Conservation (phyloP, 2,797 vertebrate genomes). For the Lacerta viridis region DNA sequence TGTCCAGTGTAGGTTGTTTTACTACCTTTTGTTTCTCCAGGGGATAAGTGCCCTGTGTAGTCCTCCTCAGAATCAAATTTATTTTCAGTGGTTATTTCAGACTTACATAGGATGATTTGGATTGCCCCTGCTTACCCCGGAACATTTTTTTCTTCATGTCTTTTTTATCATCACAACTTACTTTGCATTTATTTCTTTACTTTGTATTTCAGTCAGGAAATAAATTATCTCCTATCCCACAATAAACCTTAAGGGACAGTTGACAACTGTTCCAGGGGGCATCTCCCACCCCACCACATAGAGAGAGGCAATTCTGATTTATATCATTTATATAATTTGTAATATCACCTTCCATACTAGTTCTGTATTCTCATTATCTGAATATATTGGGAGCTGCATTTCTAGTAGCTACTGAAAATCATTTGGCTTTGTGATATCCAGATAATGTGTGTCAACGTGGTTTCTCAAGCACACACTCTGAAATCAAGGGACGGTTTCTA, state of each 20-base stretch:
- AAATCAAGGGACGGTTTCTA: background rate
- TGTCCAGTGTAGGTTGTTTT: background rate
- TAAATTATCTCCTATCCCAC: background rate
- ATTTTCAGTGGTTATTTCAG: background rate
- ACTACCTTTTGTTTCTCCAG: background rate
- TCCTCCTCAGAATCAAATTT: background rate
- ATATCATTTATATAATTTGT: too few relatives aligned
- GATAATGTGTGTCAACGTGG: background rate
- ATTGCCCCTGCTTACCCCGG: background rate
- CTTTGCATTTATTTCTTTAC: background rate
- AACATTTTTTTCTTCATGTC: background rate
- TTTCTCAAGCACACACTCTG: background rate
- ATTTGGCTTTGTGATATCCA: background rate
- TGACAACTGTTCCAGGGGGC: background rate
- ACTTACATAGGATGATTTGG: background rate
- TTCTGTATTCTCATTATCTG: background rate
- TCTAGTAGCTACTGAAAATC: background rate
- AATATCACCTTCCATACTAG: too few relatives aligned
- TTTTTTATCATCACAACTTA: background rate
- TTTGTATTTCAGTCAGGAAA: background rate
- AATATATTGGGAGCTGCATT: background rate
- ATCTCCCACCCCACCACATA: too few relatives aligned
- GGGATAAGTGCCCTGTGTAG: background rate
- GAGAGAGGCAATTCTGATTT: too few relatives aligned
- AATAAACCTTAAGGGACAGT: background rate